Evolutionary conservation across 2,888 invertebrate genomes (phyloP).

Genomic region (Hoplodrina ambigua): DNA sequence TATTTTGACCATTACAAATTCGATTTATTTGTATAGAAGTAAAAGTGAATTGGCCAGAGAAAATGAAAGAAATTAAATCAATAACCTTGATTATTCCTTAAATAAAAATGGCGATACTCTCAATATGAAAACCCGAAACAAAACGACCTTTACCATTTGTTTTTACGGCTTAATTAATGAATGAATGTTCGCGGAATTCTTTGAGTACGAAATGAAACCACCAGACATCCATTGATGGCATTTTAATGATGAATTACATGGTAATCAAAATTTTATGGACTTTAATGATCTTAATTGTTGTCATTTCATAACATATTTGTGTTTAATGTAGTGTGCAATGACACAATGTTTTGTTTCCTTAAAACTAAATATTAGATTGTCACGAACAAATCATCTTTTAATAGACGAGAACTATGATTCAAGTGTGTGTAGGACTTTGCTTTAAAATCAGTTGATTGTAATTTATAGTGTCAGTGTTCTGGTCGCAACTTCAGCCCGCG

Average conservation of each 20-base stretch:
- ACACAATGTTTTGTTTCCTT: conserved; percentile 11
- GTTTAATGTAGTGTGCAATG: conserved; percentile 25
- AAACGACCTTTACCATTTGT: conserved; percentile 43
- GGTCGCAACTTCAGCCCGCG: too few species aligned
- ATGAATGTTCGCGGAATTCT: conserved; percentile 50
- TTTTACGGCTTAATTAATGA: conserved; percentile 59
- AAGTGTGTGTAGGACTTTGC: too few species aligned
- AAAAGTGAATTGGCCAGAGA: not conserved
- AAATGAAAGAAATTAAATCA: conserved; percentile 14
- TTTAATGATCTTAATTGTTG: conserved; percentile 53
- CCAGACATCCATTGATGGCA: conserved; percentile 47
- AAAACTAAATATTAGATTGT: not conserved
- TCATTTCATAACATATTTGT: conserved; percentile 30
- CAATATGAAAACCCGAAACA: conserved; percentile 32
- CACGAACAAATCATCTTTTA: not conserved
- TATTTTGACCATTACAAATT: too few species aligned
- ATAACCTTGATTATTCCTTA: conserved; percentile 29
- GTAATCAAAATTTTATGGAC: conserved; percentile 43
- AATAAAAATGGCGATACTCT: conserved; percentile 12
- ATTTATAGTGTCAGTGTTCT: too few species aligned
- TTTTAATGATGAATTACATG: conserved; percentile 56
- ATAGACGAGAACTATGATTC: not conserved
- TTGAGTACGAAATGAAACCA: conserved; percentile 40
- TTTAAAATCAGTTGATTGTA: too few species aligned
- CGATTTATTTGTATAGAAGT: not conserved